Percentiles rank a stretch among this genome's conserved stretches.
phyloP scores from a whole-genome alignment of 2,888 invertebrate genomes.

The Tinea trinotella region DNA sequence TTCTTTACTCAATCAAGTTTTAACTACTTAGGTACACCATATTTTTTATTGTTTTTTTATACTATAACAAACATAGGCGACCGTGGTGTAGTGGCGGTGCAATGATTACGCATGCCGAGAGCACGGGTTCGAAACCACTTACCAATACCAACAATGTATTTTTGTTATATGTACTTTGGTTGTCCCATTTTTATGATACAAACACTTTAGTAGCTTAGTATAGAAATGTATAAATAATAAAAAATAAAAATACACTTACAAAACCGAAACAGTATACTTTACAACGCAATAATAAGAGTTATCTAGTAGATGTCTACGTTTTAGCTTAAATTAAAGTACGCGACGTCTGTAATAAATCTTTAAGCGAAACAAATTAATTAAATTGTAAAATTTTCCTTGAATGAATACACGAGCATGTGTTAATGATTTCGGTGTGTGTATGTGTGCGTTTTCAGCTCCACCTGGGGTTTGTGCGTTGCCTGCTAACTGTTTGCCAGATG shows the following conservation, averaged over 20 bases:
- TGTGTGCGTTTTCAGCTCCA: conserved; percentile 9
- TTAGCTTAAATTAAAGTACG: neutral
- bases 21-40: no score
- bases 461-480: conserved; percentile 34
- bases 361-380: neutral
- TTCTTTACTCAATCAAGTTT: no score
- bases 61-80: no score
- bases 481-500: conserved; percentile 67
- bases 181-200: no score
- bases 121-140: no score
- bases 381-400: neutral
- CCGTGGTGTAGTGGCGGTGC: no score
- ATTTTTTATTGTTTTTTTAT: no score
- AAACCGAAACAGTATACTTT: neutral
- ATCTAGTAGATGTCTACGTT: neutral
- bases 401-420: neutral
- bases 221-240: no score
- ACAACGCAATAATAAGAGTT: neutral
- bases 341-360: neutral
- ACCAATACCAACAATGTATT: no score
- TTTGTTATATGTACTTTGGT: no score
- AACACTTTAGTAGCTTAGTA: no score
- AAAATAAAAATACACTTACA: neutral
- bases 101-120: no score
- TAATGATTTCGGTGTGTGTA: neutral